Evolutionary conservation across 2,888 invertebrate species (phyloP).

Genomic region (Ellobium chinense): DNA sequence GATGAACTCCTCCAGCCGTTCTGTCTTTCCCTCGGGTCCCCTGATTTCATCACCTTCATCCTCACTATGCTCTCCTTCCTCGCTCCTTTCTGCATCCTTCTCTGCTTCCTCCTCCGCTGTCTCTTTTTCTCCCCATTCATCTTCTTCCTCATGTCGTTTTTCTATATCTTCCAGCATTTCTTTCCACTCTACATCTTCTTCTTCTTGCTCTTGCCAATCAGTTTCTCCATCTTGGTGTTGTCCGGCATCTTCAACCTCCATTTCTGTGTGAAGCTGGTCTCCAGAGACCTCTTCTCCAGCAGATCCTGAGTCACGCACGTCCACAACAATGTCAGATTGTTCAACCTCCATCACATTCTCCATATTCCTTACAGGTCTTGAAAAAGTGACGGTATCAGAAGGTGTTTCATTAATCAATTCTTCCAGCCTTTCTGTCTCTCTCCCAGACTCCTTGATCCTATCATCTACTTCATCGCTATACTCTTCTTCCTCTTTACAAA

Average conservation of each 20-base stretch:
- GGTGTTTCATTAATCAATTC: neutral
- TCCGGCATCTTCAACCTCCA: neutral
- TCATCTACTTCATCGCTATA: neutral
- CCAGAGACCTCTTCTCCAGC: neutral
- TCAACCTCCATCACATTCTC: neutral
- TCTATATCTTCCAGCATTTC: neutral
- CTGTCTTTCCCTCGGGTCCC: neutral
- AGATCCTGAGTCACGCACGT: neutral
- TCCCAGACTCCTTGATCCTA: neutral
- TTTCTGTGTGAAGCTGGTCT: neutral
- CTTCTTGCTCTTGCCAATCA: neutral
- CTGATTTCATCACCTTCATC: neutral
- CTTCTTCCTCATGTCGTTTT: no score
- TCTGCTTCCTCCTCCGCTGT: neutral
- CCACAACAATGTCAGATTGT: neutral
- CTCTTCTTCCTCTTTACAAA: neutral
- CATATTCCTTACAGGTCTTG: neutral
- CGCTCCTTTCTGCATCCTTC: neutral
- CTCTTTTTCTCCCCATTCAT: constrained; percentile 9
- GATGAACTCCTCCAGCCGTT: neutral
- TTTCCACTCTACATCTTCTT: neutral
- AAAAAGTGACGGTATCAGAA: neutral
- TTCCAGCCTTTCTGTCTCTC: neutral
- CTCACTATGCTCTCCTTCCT: neutral
- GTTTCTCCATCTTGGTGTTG: neutral